Evolutionary conservation across 2,113 vertebrate genomes (phyloP), one percentile per base, ranked within the genome.

Genomic region (Elanus axillaris): DNA sequence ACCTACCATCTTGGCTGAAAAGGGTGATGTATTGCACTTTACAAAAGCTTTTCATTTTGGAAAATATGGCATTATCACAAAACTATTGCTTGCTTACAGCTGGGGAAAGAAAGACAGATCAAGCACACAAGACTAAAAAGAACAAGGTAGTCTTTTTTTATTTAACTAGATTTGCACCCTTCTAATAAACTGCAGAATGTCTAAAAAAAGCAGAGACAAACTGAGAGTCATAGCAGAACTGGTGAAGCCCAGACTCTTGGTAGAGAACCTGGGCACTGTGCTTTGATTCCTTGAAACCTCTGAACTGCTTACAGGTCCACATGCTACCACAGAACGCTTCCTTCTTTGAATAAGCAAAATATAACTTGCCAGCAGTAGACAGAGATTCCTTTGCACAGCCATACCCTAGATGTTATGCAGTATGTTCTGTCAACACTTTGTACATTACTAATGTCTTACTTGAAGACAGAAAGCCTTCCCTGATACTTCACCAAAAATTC

Each of bases 391-490:
- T 6, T 36, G 45, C 62, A 17, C 16, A 58, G 62, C 62, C 26
- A 13, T 11, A 23, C 23, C 47, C 67, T 15, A 26, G 52, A 8
- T 7, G 19, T n/a, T 13, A 20, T 0, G 21, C 50, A 55, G 56
- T 9, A 62, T 58, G 31, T 20, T 40, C 59, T 55, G 36, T 3
- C 50, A 21, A 20, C 7, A 0, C 47, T 58, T 9, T 4, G 47
- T 7, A 13, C 15, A 0, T 40, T 5, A 18, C 58, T 55, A 2
- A 53, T 20, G 26, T 73, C 29, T 31, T 26, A 11, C 58, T 2
- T 16, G 31, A 68, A 22, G 32, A 42, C 32, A 19, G n/a, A 47
- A 78, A 83, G 19, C 38, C 19, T 26, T 38, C 60, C 72, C 62
- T 31, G 40, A 64, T 6, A 1, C n/a, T 23, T 23, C n/a, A 45